A percentile compares a stretch with the other conserved stretches of the same genome.
Conservation (phyloP, 2,888 invertebrate species). For the Epiblema foenella region DNA sequence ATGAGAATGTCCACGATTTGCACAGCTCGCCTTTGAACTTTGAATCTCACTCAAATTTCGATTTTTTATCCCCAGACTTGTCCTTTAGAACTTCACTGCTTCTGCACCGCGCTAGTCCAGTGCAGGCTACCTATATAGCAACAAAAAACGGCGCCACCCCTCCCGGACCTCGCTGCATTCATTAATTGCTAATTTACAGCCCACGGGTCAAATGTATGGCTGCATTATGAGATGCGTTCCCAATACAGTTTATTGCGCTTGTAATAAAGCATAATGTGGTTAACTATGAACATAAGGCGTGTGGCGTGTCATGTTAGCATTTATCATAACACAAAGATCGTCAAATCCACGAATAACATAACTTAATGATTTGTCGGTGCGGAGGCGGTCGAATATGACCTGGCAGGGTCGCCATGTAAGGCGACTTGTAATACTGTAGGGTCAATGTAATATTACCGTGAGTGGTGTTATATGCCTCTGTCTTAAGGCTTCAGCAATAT, state of each 20-base stretch:
- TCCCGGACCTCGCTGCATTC: conserved; percentile 68
- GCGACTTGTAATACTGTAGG: too few species aligned
- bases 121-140: conserved; percentile 70
- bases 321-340: too few species aligned
- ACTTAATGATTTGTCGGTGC: too few species aligned
- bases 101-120: conserved; percentile 36
- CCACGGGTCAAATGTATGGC: conserved; percentile 70
- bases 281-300: neutral
- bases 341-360: too few species aligned
- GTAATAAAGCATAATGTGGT: neutral
- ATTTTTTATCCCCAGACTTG: conserved; percentile 14
- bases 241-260: conserved; percentile 35
- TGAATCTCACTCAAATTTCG: neutral
- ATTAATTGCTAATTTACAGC: conserved; percentile 84
- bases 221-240: conserved; percentile 45
- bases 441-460: too few species aligned
- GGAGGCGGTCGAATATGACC: too few species aligned
- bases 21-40: too few species aligned
- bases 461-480: too few species aligned
- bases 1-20: too few species aligned
- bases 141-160: conserved; percentile 62
- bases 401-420: too few species aligned
- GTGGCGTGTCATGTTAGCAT: neutral
- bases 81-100: conserved; percentile 19
- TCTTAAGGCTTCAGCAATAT: too few species aligned